phyloP scores from a whole-genome alignment of 2,113 vertebrate genomes.

The Prunella himalayana region DNA sequence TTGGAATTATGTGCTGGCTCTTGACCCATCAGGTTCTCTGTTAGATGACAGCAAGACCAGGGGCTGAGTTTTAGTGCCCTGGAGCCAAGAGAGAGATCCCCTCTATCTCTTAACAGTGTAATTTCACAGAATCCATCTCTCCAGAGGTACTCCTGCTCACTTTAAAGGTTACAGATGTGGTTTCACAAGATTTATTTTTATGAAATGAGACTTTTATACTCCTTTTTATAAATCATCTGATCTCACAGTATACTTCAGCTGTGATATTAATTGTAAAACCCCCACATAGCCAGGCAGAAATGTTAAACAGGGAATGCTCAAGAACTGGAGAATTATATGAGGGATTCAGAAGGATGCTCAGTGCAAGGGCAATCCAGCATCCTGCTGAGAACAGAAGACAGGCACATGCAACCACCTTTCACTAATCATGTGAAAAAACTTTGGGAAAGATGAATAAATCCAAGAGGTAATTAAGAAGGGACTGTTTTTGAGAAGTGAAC shows the following conservation, averaged over 20 bases:
- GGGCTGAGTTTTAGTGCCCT: background rate
- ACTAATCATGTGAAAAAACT: background rate
- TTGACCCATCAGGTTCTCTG: background rate
- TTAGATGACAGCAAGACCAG: background rate
- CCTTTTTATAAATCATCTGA: background rate
- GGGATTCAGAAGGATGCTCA: background rate
- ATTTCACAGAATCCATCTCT: background rate
- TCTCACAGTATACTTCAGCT: background rate
- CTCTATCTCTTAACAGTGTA: background rate
- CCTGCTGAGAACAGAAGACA: background rate
- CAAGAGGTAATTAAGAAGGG: background rate
- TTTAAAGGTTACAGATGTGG: background rate
- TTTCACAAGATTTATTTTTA: background rate
- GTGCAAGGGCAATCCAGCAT: background rate
- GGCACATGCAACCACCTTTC: background rate
- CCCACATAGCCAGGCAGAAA: background rate
- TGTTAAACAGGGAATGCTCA: background rate
- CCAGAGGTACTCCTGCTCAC: background rate
- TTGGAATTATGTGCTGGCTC: background rate
- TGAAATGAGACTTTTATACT: background rate
- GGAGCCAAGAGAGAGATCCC: background rate
- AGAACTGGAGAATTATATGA: background rate
- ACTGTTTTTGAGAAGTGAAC: background rate
- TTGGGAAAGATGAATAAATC: background rate
- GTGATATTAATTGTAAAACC: background rate